A percentile compares a stretch with the other conserved stretches of the same genome.
These are phyloP conservation scores for Vesta saturnalis DNA, from an alignment of 2,888 invertebrate genomes.

Conservation along the genomic window DNA sequence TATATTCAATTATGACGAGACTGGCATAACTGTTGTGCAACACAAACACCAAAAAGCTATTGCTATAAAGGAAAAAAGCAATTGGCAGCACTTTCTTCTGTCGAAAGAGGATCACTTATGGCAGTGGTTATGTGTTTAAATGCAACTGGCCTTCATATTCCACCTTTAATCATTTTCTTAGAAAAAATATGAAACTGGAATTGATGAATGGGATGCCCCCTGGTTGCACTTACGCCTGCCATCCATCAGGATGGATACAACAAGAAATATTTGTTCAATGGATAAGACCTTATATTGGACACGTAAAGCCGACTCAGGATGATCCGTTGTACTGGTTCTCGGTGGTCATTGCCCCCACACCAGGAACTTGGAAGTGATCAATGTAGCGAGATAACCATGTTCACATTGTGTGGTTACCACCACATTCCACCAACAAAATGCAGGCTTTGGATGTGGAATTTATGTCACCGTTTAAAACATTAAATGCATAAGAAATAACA, in stretches of 20 bases:
- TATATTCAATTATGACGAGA: conserved; percentile 45
- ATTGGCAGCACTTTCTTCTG: conserved; percentile 45
- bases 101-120: conserved; percentile 47
- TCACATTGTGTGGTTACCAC: conserved; percentile 53
- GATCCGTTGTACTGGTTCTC: conserved; percentile 45
- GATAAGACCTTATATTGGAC: conserved; percentile 32
- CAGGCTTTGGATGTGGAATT: conserved; percentile 50
- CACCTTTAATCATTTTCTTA: conserved; percentile 33
- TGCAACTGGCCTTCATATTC: conserved; percentile 43
- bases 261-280: conserved; percentile 39
- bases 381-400: conserved; percentile 38
- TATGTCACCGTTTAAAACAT: conserved; percentile 46
- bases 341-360: conserved; percentile 30
- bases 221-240: conserved; percentile 46
- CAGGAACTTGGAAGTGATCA: conserved; percentile 35
- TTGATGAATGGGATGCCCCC: conserved; percentile 51
- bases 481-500: conserved; percentile 43
- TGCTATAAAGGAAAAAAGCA: conserved; percentile 45
- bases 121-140: conserved; percentile 49
- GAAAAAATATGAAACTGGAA: conserved; percentile 50
- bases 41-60: conserved; percentile 35
- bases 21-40: conserved; percentile 21
- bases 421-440: conserved; percentile 49
- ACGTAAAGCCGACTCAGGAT: conserved; percentile 31
- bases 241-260: conserved; percentile 42